A percentile compares a stretch with the other conserved stretches of the same genome.
These are phyloP conservation scores for Dendrolimus kikuchii DNA, from an alignment of 1,140 invertebrate species.

Conservation along the genomic window DNA sequence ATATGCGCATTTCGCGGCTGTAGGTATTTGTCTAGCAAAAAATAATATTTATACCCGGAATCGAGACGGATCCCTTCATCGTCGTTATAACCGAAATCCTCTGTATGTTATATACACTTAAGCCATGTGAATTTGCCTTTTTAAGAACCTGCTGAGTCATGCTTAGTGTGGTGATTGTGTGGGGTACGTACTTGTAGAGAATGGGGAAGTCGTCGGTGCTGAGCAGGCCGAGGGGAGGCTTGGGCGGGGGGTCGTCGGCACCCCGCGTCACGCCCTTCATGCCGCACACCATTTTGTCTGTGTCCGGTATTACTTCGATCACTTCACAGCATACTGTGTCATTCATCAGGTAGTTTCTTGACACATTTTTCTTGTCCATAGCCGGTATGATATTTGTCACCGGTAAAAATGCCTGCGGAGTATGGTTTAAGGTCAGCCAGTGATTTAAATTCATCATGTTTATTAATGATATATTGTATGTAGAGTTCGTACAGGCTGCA, in stretches of 20 bases:
- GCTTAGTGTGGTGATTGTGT: constrained; percentile 18
- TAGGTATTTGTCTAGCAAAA: too few relatives aligned
- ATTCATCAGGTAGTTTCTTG: constrained; percentile 84
- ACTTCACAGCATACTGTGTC: constrained; percentile 92
- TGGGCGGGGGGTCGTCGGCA: constrained; percentile 77
- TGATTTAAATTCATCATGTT: too few relatives aligned
- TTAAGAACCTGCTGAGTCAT: too few relatives aligned
- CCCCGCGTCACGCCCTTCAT: constrained; percentile 83
- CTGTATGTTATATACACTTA: too few relatives aligned
- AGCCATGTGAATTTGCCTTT: too few relatives aligned
- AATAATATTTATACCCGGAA: too few relatives aligned
- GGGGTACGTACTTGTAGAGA: constrained; percentile 86
- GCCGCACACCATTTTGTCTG: constrained; percentile 89
- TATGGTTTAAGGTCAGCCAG: constrained; percentile 3
- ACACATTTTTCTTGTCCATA: constrained; percentile 86
- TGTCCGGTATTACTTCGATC: constrained; percentile 87
- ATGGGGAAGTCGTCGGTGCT: constrained; percentile 88
- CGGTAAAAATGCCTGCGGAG: constrained; percentile 78
- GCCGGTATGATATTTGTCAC: constrained; percentile 81
- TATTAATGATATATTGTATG: too few relatives aligned
- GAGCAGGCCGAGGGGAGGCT: constrained; percentile 86
- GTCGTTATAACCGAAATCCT: too few relatives aligned
- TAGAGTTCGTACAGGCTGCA: too few relatives aligned
- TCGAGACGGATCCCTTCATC: too few relatives aligned
- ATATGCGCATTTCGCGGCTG: too few relatives aligned